Evolutionary conservation across 2,797 vertebrate species (phyloP).

Genomic region (Antrozous pallidus): DNA sequence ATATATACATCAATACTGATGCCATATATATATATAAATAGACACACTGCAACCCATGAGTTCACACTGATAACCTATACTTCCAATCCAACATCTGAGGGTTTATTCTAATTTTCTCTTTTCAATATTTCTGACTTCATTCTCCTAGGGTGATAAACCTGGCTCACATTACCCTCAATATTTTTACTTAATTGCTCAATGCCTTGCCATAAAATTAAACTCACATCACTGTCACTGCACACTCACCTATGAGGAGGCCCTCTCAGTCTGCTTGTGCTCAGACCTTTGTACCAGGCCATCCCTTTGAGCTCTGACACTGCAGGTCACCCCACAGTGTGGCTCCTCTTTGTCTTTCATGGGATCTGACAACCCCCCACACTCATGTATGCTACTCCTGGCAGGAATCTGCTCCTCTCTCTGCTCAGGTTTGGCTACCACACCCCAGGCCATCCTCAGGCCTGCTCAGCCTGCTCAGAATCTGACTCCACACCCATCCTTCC

Average conservation of each 20-base stretch:
- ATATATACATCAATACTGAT: too few relatives aligned
- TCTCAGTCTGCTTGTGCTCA: not conserved
- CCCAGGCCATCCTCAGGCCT: not conserved
- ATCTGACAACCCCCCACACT: not conserved
- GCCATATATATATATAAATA: not conserved
- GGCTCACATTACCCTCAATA: not conserved
- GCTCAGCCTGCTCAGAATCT: not conserved
- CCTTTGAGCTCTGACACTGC: not conserved
- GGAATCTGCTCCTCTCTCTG: not conserved
- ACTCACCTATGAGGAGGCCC: not conserved
- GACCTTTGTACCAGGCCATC: not conserved
- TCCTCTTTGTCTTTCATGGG: not conserved
- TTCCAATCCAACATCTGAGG: not conserved
- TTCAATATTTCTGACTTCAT: not conserved
- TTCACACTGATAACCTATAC: not conserved
- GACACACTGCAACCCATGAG: not conserved
- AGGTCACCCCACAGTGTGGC: not conserved
- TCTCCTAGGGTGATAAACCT: not conserved
- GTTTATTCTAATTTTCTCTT: not conserved
- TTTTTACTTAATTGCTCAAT: not conserved
- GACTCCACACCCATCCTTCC: not conserved
- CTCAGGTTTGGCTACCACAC: not conserved
- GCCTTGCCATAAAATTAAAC: not conserved
- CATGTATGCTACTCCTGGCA: not conserved
- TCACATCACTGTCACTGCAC: not conserved